Percentiles rank a stretch among this genome's conserved stretches.
phyloP scores from a whole-genome alignment of 2,888 invertebrate genomes.

The Habrosyne pyritoides region DNA sequence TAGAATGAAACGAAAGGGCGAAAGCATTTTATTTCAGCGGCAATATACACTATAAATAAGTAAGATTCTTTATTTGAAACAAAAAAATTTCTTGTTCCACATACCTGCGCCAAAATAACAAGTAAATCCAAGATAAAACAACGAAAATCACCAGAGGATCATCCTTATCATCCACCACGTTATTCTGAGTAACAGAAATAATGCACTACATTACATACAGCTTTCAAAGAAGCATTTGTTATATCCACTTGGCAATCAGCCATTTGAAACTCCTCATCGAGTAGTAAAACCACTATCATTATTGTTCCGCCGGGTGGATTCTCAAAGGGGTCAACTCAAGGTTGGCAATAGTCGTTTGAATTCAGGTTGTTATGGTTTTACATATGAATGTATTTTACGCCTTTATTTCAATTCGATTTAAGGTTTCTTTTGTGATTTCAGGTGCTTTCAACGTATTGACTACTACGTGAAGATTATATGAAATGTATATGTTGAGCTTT shows the following conservation, averaged over 20 bases:
- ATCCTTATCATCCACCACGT: background rate
- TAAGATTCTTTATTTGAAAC: too few relatives aligned
- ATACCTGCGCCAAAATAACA: background rate
- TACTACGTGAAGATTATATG: too few relatives aligned
- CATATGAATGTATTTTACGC: background rate
- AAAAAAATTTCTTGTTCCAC: too few relatives aligned
- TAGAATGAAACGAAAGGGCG: background rate
- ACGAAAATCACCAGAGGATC: background rate
- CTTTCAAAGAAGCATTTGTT: constrained; percentile 10
- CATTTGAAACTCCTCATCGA: constrained; percentile 6
- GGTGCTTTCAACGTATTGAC: too few relatives aligned
- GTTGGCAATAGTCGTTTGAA: background rate
- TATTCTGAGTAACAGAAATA: constrained; percentile 4
- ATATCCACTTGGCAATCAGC: constrained; percentile 9
- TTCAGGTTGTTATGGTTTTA: background rate
- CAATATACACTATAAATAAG: background rate
- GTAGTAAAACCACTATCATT: constrained; percentile 9
- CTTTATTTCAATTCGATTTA: background rate
- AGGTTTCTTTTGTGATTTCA: too few relatives aligned
- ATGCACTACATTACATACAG: constrained; percentile 9
- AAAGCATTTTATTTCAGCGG: background rate
- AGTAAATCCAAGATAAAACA: background rate
- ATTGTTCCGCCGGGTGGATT: constrained; percentile 4
- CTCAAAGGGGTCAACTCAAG: constrained; percentile 2
- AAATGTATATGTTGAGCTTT: too few relatives aligned